phyloP scores from a whole-genome alignment of 2,888 invertebrate species.

The Malthinus flaveolus region DNA sequence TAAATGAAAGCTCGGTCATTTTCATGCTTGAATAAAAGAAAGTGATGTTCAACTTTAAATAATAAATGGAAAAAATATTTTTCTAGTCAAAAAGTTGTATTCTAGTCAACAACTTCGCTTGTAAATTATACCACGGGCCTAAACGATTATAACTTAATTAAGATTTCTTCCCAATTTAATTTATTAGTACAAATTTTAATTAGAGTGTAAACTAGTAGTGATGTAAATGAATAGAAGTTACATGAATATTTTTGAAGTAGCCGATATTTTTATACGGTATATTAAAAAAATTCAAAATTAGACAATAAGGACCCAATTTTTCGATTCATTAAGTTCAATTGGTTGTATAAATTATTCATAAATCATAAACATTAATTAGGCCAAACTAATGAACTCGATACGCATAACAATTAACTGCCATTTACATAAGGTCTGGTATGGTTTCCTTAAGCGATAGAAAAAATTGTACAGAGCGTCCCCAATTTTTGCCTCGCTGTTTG shows the following conservation, averaged over 20 bases:
- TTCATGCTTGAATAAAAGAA: too few species aligned
- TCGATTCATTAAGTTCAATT: not conserved
- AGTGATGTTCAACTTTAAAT: not conserved
- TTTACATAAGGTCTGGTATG: not conserved
- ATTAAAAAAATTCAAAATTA: slow-evolving; percentile 12
- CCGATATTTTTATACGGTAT: slow-evolving; percentile 29
- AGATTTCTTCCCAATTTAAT: slow-evolving; percentile 18
- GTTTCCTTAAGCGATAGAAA: not conserved
- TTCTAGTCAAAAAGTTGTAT: slow-evolving; percentile 2
- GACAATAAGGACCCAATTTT: slow-evolving; percentile 18
- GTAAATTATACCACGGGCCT: not conserved
- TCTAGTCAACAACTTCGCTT: not conserved
- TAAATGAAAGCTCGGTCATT: not conserved
- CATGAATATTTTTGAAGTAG: slow-evolving; percentile 20
- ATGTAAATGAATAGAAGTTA: slow-evolving; percentile 16
- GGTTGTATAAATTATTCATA: not conserved
- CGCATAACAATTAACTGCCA: not conserved
- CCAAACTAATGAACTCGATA: not conserved
- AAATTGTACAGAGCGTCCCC: too few species aligned
- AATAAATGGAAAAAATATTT: not conserved
- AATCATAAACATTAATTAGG: not conserved
- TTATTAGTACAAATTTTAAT: slow-evolving; percentile 25
- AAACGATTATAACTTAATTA: slow-evolving; percentile 2
- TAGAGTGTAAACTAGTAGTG: slow-evolving; percentile 4
- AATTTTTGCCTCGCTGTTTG: too few species aligned